Evolutionary conservation across 2,113 vertebrate genomes (phyloP).

Genomic region (Microcebus griseorufus): DNA sequence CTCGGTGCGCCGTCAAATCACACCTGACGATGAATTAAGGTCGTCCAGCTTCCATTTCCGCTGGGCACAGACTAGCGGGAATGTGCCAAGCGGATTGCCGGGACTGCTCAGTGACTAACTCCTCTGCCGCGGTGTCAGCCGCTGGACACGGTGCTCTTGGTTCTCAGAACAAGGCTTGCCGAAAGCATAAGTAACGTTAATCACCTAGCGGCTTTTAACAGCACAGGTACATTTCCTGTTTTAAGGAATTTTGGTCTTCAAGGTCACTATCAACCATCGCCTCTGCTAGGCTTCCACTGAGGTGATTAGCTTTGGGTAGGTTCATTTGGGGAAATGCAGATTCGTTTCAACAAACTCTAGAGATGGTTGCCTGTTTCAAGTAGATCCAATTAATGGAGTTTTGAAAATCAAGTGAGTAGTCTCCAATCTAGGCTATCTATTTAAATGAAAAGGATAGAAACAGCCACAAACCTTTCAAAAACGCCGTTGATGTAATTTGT

Average conservation of each 20-base stretch:
- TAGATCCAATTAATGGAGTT: slow-evolving; percentile 2
- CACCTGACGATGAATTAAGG: background rate
- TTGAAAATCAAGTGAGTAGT: slow-evolving; percentile 17
- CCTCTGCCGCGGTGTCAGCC: background rate
- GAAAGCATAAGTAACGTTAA: accelerated
- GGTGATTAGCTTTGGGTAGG: background rate
- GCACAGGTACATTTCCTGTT: background rate
- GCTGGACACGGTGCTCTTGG: background rate
- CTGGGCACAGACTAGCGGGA: accelerated
- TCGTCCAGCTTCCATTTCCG: accelerated
- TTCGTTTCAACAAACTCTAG: slow-evolving; percentile 18
- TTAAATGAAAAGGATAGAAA: slow-evolving; percentile 43
- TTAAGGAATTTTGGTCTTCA: background rate
- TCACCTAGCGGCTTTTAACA: no score
- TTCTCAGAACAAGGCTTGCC: accelerated
- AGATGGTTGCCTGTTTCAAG: background rate
- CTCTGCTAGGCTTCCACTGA: background rate
- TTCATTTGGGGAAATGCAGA: slow-evolving; percentile 32
- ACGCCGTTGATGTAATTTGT: background rate
- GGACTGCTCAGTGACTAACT: background rate
- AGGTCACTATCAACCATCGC: background rate
- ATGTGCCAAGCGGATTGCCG: background rate
- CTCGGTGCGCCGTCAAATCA: background rate
- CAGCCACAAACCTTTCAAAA: slow-evolving; percentile 9
- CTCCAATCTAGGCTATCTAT: slow-evolving; percentile 14